Conservation (phyloP, 2,888 invertebrate genomes). For the Caenorhabditis sp. region DNA sequence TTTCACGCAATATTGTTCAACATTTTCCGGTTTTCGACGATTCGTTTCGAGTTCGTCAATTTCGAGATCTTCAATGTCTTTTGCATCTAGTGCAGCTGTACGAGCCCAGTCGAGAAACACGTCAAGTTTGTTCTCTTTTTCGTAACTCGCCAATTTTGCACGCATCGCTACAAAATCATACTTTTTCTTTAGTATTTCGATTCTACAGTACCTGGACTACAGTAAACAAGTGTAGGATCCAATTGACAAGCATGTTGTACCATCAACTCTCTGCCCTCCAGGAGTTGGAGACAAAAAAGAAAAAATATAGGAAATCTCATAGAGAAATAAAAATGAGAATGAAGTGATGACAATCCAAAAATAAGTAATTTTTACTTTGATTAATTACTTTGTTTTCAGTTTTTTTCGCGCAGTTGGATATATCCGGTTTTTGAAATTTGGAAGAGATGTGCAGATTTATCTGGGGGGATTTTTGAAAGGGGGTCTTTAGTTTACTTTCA, state of each 20-base stretch:
- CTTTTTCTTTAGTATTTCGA: background rate
- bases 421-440: no score
- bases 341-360: no score
- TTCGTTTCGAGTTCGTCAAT: slow-evolving; percentile 26
- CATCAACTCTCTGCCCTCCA: slow-evolving; percentile 13
- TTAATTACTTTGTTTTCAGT: no score
- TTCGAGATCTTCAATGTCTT: slow-evolving; percentile 30
- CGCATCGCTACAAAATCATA: background rate
- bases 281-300: no score
- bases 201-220: slow-evolving; percentile 14
- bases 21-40: slow-evolving; percentile 12
- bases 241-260: slow-evolving; percentile 20
- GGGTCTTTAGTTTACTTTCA: no score
- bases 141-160: background rate
- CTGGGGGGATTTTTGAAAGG: no score
- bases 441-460: no score
- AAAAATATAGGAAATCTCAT: no score
- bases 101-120: slow-evolving; percentile 30
- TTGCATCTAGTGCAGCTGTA: slow-evolving; percentile 19
- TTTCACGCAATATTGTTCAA: slow-evolving; percentile 39
- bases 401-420: no score
- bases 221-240: slow-evolving; percentile 20
- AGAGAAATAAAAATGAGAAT: no score
- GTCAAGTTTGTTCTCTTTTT: background rate
- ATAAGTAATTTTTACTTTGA: no score